Percentiles rank a stretch among this genome's conserved stretches.
Conservation (phyloP, 2,113 vertebrate genomes). For the Trogon melanurus region DNA sequence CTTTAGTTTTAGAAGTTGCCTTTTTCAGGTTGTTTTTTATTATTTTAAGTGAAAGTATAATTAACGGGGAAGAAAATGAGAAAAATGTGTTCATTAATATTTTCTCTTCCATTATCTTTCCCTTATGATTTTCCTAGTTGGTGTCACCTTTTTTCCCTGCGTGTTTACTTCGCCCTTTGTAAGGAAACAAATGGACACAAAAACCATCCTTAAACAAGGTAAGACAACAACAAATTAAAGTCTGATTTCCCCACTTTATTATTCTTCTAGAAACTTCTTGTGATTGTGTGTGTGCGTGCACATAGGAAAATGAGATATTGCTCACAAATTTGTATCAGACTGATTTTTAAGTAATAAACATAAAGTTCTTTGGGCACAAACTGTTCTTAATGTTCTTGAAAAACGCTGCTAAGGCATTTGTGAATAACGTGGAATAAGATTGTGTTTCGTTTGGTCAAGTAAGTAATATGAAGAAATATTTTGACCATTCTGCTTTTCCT, state of each 20-base stretch:
- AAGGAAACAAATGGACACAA: not conserved
- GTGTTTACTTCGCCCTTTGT: not conserved
- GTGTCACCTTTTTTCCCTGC: not conserved
- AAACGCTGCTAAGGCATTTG: not conserved
- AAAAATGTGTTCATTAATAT: not conserved
- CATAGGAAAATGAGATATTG: not conserved
- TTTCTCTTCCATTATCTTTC: not conserved
- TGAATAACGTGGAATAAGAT: not conserved
- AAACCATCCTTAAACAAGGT: accelerated
- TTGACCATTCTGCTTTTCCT: not conserved
- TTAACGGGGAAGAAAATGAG: not conserved
- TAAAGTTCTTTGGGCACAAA: not conserved
- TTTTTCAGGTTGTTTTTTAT: not conserved
- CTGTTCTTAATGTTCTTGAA: not conserved
- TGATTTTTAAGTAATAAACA: not conserved
- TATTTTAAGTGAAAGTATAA: not conserved
- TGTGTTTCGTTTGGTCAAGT: not conserved
- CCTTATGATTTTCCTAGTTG: not conserved
- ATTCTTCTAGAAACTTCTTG: not conserved
- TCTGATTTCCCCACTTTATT: not conserved
- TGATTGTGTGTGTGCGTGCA: not conserved
- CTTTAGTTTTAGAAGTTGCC: not conserved
- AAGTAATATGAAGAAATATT: conserved; percentile 7
- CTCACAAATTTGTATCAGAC: not conserved
- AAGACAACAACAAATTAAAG: not conserved